Conservation (phyloP, 2,888 invertebrate genomes). For the Himalopsyche tibetana region DNA sequence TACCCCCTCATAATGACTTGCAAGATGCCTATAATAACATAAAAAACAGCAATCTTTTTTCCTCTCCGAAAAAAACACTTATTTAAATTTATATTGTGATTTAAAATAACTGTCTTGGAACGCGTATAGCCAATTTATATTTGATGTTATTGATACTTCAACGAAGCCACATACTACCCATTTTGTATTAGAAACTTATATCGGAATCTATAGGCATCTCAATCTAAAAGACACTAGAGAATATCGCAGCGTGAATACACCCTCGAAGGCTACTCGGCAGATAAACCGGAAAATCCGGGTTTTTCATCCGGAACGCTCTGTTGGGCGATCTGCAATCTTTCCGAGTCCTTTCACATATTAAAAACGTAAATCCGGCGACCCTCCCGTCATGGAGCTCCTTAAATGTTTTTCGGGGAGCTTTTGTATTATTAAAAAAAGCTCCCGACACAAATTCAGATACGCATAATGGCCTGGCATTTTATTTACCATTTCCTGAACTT, state of each 20-base stretch:
- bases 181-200: background rate
- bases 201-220: background rate
- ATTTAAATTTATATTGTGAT: too few relatives aligned
- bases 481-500: conserved; percentile 15
- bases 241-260: conserved; percentile 8
- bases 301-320: conserved; percentile 30
- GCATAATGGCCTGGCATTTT: conserved; percentile 26
- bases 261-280: background rate
- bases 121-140: too few relatives aligned
- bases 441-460: conserved; percentile 15
- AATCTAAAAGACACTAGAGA: conserved; percentile 25
- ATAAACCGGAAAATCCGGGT: conserved; percentile 25
- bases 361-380: conserved; percentile 28
- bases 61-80: too few relatives aligned
- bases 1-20: too few relatives aligned
- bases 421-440: conserved; percentile 28
- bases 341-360: conserved; percentile 27
- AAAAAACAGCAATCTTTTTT: too few relatives aligned
- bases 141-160: too few relatives aligned
- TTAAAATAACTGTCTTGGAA: too few relatives aligned
- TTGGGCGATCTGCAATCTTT: conserved; percentile 21
- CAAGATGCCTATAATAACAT: too few relatives aligned
- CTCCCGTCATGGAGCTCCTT: conserved; percentile 21
- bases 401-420: conserved; percentile 13
- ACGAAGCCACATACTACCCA: too few relatives aligned